Evolutionary conservation across 2,888 invertebrate genomes (phyloP), one percentile per base, ranked within the genome.

Genomic region (Hydrotaea diabolus): DNA sequence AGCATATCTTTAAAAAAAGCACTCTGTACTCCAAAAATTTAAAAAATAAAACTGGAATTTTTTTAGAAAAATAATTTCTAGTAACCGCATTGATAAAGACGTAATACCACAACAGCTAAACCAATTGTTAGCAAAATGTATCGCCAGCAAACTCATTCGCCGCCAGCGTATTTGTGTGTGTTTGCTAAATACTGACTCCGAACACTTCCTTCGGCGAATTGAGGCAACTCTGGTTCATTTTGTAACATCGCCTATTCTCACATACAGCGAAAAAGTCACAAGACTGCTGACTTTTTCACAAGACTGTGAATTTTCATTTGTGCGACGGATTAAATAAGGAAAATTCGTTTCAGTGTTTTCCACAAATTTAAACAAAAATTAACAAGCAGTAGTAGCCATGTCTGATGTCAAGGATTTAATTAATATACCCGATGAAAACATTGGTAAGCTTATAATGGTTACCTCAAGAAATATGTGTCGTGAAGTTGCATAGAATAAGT

Each of bases 381-480:
- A 79, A 23, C 87, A 87, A 86, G 36, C 13, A 69, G 69, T 15
- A 57, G 43, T 66, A 66, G 62, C 93, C 69, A 91, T 91, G 91
- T 88, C 91, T 69, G 89, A 94, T 90, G 95, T 96, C 87, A 95
- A 95, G 89, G 95, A 95, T 89, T 95, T 96, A 83, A 95, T 96
- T 87, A 92, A 92, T 88, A 92, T 97, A 90, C 96, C 96, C 88
- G 97, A 97, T 90, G 97, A 97, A 90, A 97, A 96, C 94, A 96
- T 96, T 91, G 97, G 97, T 97, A 94, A 94, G 92, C 86, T n/a
- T 26, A 55, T n/a, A n/a, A n/a, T n/a, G n/a, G n/a, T n/a, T n/a
- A n/a, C n/a, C n/a, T n/a, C n/a, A n/a, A n/a, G n/a, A 15, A 49
- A 69, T 39, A 39, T 13, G 7, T 31, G 31, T 4, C 31, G 31